phyloP scores from a whole-genome alignment of 2,113 vertebrate genomes.

The Leptodactylus fuscus region DNA sequence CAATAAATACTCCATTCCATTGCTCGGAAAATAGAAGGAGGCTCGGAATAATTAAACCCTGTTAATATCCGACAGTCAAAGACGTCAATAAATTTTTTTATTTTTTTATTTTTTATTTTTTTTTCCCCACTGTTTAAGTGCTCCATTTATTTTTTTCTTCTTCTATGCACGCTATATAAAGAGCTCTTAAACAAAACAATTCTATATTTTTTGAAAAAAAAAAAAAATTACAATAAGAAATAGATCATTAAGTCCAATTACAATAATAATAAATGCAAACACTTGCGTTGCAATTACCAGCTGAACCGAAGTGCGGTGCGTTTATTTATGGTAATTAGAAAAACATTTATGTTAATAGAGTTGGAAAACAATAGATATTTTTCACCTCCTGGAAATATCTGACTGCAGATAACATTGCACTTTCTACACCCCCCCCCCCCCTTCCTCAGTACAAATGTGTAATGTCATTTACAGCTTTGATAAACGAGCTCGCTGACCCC shows the following conservation, averaged over 20 bases:
- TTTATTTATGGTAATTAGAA: conserved; percentile 19
- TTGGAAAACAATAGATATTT: conserved; percentile 8
- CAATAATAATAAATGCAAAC: conserved; percentile 23
- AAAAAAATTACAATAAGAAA: not conserved
- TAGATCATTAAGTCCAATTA: conserved; percentile 5
- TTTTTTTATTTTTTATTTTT: not conserved
- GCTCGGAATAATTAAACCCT: conserved; percentile 80
- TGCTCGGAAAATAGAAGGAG: conserved; percentile 75
- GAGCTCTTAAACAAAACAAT: not conserved
- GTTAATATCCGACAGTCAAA: conserved; percentile 73
- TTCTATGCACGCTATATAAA: not conserved
- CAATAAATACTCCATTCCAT: conserved; percentile 79
- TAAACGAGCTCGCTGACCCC: conserved; percentile 15
- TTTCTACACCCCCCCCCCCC: not conserved
- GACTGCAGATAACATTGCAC: conserved; percentile 1
- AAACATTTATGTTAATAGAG: conserved; percentile 21
- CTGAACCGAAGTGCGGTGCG: conserved; percentile 3
- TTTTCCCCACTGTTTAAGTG: no score
- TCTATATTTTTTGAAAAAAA: not conserved
- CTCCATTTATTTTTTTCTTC: not conserved
- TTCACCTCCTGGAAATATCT: not conserved
- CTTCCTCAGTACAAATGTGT: not conserved
- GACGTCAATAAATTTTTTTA: conserved; percentile 60
- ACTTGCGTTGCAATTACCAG: conserved; percentile 2
- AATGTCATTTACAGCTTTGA: conserved; percentile 41